Conservation (phyloP, 1,140 invertebrate species). For the Caligus rogercresseyi region DNA sequence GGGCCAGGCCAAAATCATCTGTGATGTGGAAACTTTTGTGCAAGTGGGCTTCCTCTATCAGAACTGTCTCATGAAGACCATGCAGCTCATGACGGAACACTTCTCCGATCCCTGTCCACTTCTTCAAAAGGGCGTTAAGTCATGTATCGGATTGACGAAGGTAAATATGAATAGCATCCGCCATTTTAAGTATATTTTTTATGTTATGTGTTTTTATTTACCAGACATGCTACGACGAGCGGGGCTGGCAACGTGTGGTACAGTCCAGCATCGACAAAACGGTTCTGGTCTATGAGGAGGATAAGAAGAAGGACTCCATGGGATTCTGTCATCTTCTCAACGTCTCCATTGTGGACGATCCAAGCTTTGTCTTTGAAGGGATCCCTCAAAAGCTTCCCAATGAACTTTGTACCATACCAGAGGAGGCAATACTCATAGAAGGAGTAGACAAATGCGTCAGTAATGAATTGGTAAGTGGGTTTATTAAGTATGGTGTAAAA, state of each 20-base stretch:
- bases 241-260: neutral
- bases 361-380: neutral
- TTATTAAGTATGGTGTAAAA: too few relatives aligned
- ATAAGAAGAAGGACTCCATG: neutral
- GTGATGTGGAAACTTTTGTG: neutral
- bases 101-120: neutral
- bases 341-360: neutral
- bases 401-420: neutral
- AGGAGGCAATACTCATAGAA: neutral
- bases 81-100: neutral
- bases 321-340: neutral
- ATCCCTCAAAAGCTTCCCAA: neutral
- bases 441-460: neutral
- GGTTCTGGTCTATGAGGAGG: neutral
- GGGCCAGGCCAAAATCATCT: neutral
- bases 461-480: neutral
- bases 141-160: neutral
- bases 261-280: neutral
- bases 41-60: neutral
- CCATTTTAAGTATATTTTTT: neutral
- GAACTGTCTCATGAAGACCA: neutral
- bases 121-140: neutral
- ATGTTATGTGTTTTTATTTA: too few relatives aligned
- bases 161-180: neutral
- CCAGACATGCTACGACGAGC: neutral